Percentiles rank a stretch among this genome's conserved stretches.
These are phyloP conservation scores for Oconnorella tubifera DNA, from an alignment of 2,888 invertebrate species.

Conservation along the genomic window DNA sequence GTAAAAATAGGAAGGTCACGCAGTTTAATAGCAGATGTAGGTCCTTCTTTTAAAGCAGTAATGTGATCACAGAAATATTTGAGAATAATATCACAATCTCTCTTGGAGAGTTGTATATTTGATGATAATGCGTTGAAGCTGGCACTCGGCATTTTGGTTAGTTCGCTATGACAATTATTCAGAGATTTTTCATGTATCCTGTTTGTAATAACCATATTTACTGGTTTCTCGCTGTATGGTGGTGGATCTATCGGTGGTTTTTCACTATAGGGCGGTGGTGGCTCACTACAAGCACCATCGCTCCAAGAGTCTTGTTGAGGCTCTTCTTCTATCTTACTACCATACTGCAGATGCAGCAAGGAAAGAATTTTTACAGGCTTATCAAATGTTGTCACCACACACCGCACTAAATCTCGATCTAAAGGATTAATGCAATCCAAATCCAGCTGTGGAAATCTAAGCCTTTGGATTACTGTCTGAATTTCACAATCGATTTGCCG, in stretches of 20 bases:
- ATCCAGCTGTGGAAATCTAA: slow-evolving; percentile 29
- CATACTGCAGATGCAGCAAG: slow-evolving; percentile 26
- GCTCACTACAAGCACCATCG: no score
- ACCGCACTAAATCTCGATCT: slow-evolving; percentile 22
- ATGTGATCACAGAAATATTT: slow-evolving; percentile 27
- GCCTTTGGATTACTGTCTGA: slow-evolving; percentile 18
- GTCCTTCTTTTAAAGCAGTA: slow-evolving; percentile 14
- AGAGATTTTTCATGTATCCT: no score
- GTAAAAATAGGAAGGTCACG: slow-evolving; percentile 28
- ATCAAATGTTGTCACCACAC: slow-evolving; percentile 28
- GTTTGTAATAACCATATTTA: no score
- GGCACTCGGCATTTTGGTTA: no score
- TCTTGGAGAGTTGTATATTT: slow-evolving; percentile 5
- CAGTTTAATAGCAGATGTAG: slow-evolving; percentile 18
- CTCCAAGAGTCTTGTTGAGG: no score
- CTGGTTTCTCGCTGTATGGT: no score
- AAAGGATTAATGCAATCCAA: slow-evolving; percentile 11
- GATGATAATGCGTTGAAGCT: no score
- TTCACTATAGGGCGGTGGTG: no score
- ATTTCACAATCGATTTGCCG: slow-evolving; percentile 2
- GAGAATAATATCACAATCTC: slow-evolving; percentile 23
- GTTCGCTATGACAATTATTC: no score
- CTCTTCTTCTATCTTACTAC: no score
- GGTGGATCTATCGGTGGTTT: no score
- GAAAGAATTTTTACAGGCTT: slow-evolving; percentile 24